Conservation (phyloP, 2,797 vertebrate genomes). For the Carduelis carduelis region DNA sequence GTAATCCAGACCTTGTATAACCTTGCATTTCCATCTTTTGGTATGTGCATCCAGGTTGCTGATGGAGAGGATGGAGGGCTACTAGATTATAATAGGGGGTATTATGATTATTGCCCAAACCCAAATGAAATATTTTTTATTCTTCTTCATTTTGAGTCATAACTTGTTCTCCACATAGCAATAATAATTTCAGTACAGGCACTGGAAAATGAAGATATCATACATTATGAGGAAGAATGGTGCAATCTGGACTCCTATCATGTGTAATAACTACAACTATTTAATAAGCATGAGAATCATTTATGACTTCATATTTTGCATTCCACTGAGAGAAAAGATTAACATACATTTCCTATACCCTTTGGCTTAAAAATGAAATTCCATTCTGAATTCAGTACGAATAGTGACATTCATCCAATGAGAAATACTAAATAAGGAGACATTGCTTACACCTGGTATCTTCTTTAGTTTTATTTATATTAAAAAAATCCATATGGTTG, state of each 20-base stretch:
- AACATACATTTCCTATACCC: not conserved
- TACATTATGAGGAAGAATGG: conserved; percentile 12
- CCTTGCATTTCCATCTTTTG: not conserved
- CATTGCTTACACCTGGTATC: not conserved
- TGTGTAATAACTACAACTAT: not conserved
- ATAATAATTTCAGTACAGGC: not conserved
- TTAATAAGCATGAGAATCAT: conserved; percentile 12
- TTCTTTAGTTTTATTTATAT: not conserved
- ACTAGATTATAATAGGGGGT: not conserved
- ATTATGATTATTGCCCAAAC: not conserved
- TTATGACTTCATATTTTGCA: not conserved
- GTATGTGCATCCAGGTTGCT: not conserved
- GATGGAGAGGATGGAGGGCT: not conserved
- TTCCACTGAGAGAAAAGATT: conserved; percentile 3
- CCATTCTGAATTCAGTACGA: not conserved
- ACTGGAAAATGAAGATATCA: not conserved
- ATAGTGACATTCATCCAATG: not conserved
- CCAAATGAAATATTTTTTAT: not conserved
- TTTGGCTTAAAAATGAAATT: not conserved
- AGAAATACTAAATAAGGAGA: not conserved
- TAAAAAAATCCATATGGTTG: accelerated
- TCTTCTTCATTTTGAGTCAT: not conserved
- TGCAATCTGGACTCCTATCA: not conserved
- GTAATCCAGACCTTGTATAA: not conserved
- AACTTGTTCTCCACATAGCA: not conserved